Evolutionary conservation across 1,140 invertebrate species (phyloP).

Genomic region (Lucilia sericata): DNA sequence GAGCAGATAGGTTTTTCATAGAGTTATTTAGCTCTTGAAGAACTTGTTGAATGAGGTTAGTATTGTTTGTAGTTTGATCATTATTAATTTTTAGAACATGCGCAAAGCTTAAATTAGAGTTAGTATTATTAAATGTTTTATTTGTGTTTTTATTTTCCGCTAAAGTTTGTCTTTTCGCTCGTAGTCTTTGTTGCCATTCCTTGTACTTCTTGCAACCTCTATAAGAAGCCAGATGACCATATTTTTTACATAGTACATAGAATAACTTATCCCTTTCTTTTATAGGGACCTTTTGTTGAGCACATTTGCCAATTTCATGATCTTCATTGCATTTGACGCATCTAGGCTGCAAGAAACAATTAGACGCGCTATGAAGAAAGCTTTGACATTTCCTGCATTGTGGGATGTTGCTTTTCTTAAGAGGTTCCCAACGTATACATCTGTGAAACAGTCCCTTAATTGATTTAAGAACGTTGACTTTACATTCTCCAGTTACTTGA

Average conservation of each 20-base stretch:
- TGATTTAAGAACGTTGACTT: not conserved
- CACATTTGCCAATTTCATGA: constrained; percentile 9
- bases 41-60: not conserved
- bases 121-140: not conserved
- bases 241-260: constrained; percentile 42
- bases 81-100: not conserved
- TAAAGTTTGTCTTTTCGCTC: constrained; percentile 16
- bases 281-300: not conserved
- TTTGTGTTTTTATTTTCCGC: not conserved
- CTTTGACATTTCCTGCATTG: constrained; percentile 38
- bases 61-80: not conserved
- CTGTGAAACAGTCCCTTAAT: constrained; percentile 3
- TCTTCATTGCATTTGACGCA: constrained; percentile 30
- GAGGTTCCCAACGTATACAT: not conserved
- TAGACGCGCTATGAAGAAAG: constrained; percentile 38
- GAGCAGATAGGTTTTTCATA: not conserved
- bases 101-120: constrained; percentile 30
- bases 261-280: constrained; percentile 6
- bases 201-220: constrained; percentile 38
- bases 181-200: not conserved
- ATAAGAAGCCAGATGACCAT: constrained; percentile 16
- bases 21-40: constrained; percentile 24
- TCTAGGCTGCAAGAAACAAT: not conserved
- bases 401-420: not conserved
- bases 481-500: constrained; percentile 22